phyloP scores from a whole-genome alignment of 2,797 vertebrate species.

The Microctenopoma lineatum region DNA sequence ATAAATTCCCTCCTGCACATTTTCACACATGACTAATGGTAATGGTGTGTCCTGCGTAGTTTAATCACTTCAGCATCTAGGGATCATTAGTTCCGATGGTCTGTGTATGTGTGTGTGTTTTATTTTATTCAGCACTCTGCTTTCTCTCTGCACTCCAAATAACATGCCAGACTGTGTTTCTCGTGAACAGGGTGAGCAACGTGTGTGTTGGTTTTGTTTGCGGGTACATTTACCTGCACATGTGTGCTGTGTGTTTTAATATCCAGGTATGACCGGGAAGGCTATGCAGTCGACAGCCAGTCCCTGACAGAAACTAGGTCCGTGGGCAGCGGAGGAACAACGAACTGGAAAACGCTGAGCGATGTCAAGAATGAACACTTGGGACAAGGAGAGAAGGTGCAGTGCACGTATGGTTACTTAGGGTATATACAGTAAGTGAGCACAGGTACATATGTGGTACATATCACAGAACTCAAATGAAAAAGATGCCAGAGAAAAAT shows the following conservation, averaged over 20 bases:
- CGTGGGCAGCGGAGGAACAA: constrained; percentile 18
- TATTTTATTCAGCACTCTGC: constrained; percentile 8
- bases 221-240: constrained; percentile 7
- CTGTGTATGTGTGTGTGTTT: constrained; percentile 12
- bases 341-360: constrained; percentile 74
- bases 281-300: constrained; percentile 56
- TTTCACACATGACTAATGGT: constrained; percentile 18
- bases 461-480: too few relatives aligned
- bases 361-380: constrained; percentile 68
- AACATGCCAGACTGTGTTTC: constrained; percentile 10
- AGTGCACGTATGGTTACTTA: neutral
- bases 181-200: neutral
- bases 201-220: constrained; percentile 18
- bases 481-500: too few relatives aligned
- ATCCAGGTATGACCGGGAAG: constrained; percentile 70
- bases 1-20: constrained; percentile 1
- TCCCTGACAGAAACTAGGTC: constrained; percentile 65
- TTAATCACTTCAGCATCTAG: constrained; percentile 34
- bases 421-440: too few relatives aligned
- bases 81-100: constrained; percentile 15
- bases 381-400: constrained; percentile 73
- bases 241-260: constrained; percentile 15
- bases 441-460: too few relatives aligned
- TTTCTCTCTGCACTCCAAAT: constrained; percentile 16
- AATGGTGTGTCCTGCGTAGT: constrained; percentile 14